Evolutionary conservation across 2,113 vertebrate genomes (phyloP).

Genomic region (Microcebus murinus): DNA sequence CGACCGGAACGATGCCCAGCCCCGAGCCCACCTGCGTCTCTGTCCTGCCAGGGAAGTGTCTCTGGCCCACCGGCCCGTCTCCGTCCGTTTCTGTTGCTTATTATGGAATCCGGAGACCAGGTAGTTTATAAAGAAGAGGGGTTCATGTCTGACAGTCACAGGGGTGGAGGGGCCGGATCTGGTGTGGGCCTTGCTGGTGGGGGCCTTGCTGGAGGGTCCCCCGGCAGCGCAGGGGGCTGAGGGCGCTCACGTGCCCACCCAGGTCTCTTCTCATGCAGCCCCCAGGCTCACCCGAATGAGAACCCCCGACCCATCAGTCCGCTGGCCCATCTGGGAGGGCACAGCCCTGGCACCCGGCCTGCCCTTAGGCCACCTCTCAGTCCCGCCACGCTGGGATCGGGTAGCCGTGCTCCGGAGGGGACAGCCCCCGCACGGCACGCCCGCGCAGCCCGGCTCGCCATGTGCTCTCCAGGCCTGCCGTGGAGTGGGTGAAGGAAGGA

Average conservation of each 20-base stretch:
- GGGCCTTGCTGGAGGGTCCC: neutral
- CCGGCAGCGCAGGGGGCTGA: neutral
- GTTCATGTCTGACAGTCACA: neutral
- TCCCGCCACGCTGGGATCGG: neutral
- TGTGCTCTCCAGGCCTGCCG: neutral
- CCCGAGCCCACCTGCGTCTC: accelerated
- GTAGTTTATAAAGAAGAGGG: neutral
- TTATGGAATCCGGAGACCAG: neutral
- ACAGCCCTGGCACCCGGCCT: neutral
- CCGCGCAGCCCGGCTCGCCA: neutral
- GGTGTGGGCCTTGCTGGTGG: neutral
- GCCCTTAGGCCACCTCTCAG: neutral
- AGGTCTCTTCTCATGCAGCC: neutral
- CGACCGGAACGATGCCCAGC: too few relatives aligned
- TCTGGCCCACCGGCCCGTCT: neutral
- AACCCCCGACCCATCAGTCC: neutral
- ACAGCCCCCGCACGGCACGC: neutral
- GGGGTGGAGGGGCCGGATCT: neutral
- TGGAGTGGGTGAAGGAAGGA: neutral
- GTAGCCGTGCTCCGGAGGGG: neutral
- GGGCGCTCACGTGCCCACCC: accelerated
- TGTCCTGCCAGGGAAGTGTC: accelerated
- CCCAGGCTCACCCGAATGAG: neutral
- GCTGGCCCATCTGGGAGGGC: neutral
- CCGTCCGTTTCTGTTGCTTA: neutral